Evolutionary conservation across 2,113 vertebrate genomes (phyloP), one percentile per base, ranked within the genome.

Genomic region (Rhinichthys klamathensis): DNA sequence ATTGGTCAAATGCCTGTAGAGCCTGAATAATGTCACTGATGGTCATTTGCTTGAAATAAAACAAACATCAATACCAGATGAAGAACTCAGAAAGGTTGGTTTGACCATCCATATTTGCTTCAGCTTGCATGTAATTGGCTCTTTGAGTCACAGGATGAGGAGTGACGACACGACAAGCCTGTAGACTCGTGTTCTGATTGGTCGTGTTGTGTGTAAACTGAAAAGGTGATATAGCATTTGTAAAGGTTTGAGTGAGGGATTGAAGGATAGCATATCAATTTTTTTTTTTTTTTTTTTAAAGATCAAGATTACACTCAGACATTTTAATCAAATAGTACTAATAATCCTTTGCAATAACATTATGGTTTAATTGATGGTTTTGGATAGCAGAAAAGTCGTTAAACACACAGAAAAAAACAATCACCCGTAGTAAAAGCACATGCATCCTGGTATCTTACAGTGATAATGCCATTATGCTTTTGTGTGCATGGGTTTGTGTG

Each of bases 1-100:
- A 23, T 13, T 74, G 70, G 46, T 83, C 41, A 60, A 54, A 60
- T 54, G 54, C 63, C 54, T 63, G 21, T 63, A 63, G 78, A 80
- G 9, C 46, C 72, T 16, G 32, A 81, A 32, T 67, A 6, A 56
- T 25, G 49, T 82, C 35, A 77, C 51, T 27, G 32, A 77, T 82
- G 56, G 9, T 60, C 35, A 54, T 32, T 25, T 67, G 10, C 58
- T 58, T 56, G 44, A 27, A 56, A 18, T 41, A 10, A 69, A 72
- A 54, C 25, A 21, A 21, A 9, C 27, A 35, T 8, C n/a, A 30
- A 16, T 38, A 75, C 46, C 74, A 30, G 46, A 30, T 76, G 49
- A 76, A 76, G 44, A 46, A n/a, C 11, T 73, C 38, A 0, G 70
- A 73, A 74, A 74, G 23, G n/a, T 73, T 73, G 70, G 23, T 74